Conservation (phyloP, 2,888 invertebrate genomes). For the Pyrrhosoma nymphula region DNA sequence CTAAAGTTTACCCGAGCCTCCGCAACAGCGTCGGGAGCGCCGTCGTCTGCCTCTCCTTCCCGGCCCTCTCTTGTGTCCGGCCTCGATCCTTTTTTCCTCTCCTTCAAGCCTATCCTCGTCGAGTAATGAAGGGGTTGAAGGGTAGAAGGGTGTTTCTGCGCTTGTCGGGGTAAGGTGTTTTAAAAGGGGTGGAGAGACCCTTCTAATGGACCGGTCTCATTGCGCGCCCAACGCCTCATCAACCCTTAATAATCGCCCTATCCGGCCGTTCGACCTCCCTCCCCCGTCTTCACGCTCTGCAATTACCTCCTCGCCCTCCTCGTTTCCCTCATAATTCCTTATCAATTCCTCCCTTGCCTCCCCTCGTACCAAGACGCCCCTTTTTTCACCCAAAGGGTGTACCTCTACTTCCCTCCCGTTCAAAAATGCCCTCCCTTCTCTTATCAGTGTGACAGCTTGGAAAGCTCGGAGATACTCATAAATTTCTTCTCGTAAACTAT, state of each 20-base stretch:
- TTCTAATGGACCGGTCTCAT: neutral
- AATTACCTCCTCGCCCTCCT: neutral
- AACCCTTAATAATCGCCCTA: neutral
- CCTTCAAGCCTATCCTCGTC: neutral
- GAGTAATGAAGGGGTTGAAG: too few species aligned
- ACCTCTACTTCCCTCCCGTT: neutral
- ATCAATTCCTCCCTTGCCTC: neutral
- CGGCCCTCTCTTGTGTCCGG: neutral
- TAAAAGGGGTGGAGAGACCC: neutral
- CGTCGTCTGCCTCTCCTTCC: neutral
- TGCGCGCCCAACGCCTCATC: neutral
- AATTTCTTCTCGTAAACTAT: too few species aligned
- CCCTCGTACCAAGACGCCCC: neutral
- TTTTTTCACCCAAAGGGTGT: too few species aligned
- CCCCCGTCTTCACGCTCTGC: too few species aligned
- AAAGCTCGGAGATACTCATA: too few species aligned
- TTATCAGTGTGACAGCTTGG: too few species aligned
- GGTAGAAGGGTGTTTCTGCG: neutral
- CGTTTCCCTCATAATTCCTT: neutral
- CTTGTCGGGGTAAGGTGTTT: neutral
- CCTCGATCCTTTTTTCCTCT: neutral
- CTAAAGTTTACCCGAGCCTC: neutral
- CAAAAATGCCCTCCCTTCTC: too few species aligned
- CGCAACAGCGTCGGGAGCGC: too few species aligned
- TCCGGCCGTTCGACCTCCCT: too few species aligned